These are phyloP conservation scores for Apamea crenata DNA, from an alignment of 2,888 invertebrate genomes.

Conservation along the genomic window DNA sequence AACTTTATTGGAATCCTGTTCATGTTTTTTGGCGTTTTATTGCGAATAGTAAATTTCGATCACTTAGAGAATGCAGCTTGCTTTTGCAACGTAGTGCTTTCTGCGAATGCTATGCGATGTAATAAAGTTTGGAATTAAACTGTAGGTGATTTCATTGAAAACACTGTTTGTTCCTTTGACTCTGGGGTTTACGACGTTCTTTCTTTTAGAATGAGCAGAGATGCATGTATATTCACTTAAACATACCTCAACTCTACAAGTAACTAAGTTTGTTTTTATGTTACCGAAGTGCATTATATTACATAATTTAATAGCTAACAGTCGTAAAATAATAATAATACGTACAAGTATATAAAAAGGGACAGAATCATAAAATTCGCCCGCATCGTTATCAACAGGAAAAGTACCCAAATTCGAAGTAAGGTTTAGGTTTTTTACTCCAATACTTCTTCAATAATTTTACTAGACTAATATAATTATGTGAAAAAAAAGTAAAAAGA, in stretches of 20 bases:
- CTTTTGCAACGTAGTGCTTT: conserved; percentile 31
- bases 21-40: conserved; percentile 54
- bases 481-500: neutral
- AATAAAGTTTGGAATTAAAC: conserved; percentile 11
- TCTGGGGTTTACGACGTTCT: no score
- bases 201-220: neutral
- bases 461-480: neutral
- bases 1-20: conserved; percentile 49
- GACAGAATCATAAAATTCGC: no score
- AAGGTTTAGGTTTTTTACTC: neutral
- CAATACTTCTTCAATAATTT: neutral
- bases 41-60: conserved; percentile 44
- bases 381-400: no score
- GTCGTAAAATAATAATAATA: no score
- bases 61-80: conserved; percentile 47
- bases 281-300: neutral
- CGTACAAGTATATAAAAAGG: no score
- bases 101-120: conserved; percentile 1
- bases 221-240: neutral
- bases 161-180: neutral
- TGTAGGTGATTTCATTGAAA: conserved; percentile 12
- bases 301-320: no score
- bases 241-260: neutral
- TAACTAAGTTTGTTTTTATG: neutral
- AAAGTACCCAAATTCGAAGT: neutral